A percentile compares a stretch with the other conserved stretches of the same genome.
Conservation (phyloP, 35 echinoderm and acorn worm genomes). For the Ophiothrix spiculata region DNA sequence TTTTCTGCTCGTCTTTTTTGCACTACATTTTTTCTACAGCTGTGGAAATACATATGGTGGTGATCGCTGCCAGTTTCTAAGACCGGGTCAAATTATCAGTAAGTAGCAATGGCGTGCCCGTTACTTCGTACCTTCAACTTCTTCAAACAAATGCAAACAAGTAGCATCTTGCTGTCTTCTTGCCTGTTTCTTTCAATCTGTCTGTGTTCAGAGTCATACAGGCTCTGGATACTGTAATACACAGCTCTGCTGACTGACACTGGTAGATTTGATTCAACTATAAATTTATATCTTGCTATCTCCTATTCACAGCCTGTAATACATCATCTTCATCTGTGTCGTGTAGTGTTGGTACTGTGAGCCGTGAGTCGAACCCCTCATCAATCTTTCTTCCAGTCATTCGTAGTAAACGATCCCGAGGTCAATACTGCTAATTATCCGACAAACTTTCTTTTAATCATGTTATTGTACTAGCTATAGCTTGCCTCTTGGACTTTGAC, state of each 20-base stretch:
- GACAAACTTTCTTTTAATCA: not conserved
- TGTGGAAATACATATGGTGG: not conserved
- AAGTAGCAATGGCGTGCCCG: conserved; percentile 13
- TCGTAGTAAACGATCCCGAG: conserved; percentile 7
- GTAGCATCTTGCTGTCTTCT: conserved; percentile 8
- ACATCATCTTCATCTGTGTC: conserved; percentile 2
- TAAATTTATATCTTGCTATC: conserved; percentile 1
- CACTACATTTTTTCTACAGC: not conserved
- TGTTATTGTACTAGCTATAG: not conserved
- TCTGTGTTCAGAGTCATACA: not conserved
- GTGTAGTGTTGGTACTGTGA: not conserved
- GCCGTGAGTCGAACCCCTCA: conserved; percentile 1
- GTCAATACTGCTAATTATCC: not conserved
- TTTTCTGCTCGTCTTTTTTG: not conserved
- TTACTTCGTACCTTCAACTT: not conserved
- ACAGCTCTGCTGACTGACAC: not conserved
- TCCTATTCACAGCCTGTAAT: conserved; percentile 15
- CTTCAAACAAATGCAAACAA: not conserved
- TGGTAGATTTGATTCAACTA: not conserved
- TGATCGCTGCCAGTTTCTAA: not conserved
- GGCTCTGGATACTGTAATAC: not conserved
- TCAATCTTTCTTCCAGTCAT: conserved; percentile 8
- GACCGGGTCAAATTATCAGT: conserved; percentile 9
- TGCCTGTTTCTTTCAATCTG: not conserved
- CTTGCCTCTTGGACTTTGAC: conserved; percentile 7